Percentiles rank a stretch among this genome's conserved stretches.
These are phyloP conservation scores for Tinamus guttatus DNA, from an alignment of 2,113 vertebrate species.

Conservation along the genomic window DNA sequence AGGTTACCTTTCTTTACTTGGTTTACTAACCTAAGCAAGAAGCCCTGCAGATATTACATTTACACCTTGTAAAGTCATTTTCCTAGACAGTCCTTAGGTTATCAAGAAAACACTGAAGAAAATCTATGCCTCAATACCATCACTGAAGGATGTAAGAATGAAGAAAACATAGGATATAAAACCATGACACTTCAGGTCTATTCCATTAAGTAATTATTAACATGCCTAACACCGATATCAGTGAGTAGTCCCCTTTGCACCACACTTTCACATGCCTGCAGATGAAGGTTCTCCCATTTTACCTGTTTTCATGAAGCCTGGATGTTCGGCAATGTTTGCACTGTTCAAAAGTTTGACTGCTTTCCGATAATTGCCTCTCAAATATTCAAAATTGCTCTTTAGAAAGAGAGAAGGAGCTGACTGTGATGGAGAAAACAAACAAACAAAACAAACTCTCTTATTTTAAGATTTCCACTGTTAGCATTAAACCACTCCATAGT, in stretches of 20 bases:
- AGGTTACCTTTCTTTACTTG: background rate
- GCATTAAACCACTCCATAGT: background rate
- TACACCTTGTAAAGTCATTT: background rate
- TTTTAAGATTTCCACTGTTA: background rate
- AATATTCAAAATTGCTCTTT: slow-evolving; percentile 99
- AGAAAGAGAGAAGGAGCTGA: slow-evolving; percentile 96
- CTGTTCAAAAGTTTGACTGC: slow-evolving; percentile 97
- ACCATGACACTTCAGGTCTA: background rate
- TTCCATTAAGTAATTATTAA: background rate
- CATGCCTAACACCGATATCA: background rate
- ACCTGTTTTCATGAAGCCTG: slow-evolving; percentile 98
- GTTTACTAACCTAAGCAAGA: background rate
- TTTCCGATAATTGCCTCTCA: slow-evolving; percentile 98
- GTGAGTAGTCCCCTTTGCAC: background rate
- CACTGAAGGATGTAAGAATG: background rate
- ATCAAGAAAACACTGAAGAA: background rate
- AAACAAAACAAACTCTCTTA: background rate
- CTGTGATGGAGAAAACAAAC: slow-evolving; percentile 75
- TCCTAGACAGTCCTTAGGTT: background rate
- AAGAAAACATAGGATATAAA: background rate
- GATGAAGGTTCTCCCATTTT: slow-evolving; percentile 30
- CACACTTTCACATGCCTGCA: background rate
- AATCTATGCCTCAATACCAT: background rate
- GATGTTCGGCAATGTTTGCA: slow-evolving; percentile 96
- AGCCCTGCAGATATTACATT: background rate